Conservation (phyloP, 64 coral and sea anemone genomes). For the Montipora capricornis region DNA sequence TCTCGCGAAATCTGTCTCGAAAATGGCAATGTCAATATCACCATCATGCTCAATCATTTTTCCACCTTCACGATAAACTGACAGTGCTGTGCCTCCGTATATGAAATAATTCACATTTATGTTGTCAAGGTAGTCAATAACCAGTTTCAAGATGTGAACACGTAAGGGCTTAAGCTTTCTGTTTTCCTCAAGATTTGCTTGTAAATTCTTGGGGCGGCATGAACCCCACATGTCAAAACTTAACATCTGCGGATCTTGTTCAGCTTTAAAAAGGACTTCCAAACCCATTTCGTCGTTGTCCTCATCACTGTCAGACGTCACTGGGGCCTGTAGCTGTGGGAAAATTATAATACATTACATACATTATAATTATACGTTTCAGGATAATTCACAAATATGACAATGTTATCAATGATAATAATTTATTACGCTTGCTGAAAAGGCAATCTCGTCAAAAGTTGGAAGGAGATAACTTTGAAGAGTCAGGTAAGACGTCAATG, state of each 20-base stretch:
- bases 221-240: conserved; percentile 43
- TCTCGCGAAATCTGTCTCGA: conserved; percentile 33
- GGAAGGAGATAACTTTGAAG: too few species aligned
- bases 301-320: not conserved
- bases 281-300: not conserved
- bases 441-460: too few species aligned
- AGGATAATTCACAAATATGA: too few species aligned
- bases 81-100: conserved; percentile 23
- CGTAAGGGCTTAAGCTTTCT: conserved; percentile 1
- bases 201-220: conserved; percentile 2
- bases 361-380: too few species aligned
- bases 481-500: too few species aligned
- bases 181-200: not conserved
- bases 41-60: conserved; percentile 41
- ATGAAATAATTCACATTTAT: conserved; percentile 14
- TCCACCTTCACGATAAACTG: conserved; percentile 48
- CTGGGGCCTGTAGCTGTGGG: too few species aligned
- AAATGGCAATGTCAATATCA: conserved; percentile 26
- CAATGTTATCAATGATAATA: too few species aligned
- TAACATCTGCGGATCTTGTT: not conserved
- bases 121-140: not conserved
- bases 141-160: conserved; percentile 11
- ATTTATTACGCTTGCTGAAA: too few species aligned
- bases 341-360: too few species aligned
- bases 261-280: not conserved